These are phyloP conservation scores for Fratercula arctica DNA, from an alignment of 2,797 vertebrate species.

Conservation along the genomic window DNA sequence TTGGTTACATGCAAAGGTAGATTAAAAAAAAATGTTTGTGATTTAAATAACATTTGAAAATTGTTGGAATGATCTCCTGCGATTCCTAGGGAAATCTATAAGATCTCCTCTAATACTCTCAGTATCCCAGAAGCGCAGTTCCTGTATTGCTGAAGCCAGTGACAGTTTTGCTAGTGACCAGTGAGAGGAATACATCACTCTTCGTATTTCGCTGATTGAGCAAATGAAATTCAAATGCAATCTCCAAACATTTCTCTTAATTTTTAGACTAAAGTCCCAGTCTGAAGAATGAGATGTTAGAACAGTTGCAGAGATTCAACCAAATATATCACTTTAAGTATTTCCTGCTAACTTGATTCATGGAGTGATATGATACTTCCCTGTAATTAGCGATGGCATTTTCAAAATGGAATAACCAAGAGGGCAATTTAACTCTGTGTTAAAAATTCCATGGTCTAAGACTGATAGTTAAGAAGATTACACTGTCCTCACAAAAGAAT, in stretches of 20 bases:
- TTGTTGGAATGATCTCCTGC: not conserved
- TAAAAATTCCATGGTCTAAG: constrained; percentile 36
- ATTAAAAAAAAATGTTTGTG: not conserved
- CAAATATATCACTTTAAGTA: constrained; percentile 31
- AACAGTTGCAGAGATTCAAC: constrained; percentile 44
- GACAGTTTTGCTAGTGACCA: not conserved
- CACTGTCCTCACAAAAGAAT: constrained; percentile 58
- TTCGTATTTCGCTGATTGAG: not conserved
- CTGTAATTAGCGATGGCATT: constrained; percentile 57
- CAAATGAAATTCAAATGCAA: not conserved
- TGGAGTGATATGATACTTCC: constrained; percentile 46
- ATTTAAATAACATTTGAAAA: not conserved
- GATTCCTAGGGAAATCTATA: not conserved
- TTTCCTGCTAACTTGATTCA: constrained; percentile 33
- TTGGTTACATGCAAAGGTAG: not conserved
- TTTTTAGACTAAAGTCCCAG: not conserved
- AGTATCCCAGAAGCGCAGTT: not conserved
- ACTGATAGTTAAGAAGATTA: constrained; percentile 49
- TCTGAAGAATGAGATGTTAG: not conserved
- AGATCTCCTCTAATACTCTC: not conserved
- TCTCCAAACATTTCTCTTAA: not conserved
- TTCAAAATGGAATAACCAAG: constrained; percentile 54
- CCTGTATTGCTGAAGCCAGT: not conserved
- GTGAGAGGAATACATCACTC: not conserved
- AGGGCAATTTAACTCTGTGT: constrained; percentile 44